These are phyloP conservation scores for Ceramica pisi DNA, from an alignment of 2,888 invertebrate species.

Conservation along the genomic window DNA sequence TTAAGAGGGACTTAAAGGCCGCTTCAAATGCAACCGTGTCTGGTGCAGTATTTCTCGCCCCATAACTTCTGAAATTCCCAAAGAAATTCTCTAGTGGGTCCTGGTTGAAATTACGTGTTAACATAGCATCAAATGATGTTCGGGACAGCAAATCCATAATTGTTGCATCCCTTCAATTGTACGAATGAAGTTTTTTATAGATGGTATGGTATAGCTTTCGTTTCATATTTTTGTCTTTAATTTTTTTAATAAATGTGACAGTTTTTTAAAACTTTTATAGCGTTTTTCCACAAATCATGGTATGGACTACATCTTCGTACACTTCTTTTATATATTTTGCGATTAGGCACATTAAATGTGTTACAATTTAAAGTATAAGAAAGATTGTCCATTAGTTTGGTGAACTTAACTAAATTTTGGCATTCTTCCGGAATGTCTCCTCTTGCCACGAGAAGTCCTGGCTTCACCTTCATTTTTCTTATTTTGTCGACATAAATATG, in stretches of 20 bases:
- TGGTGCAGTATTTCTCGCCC: conserved; percentile 57
- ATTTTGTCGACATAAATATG: conserved; percentile 9
- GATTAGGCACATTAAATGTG: conserved; percentile 11
- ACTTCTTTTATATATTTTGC: conserved; percentile 32
- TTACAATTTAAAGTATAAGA: conserved; percentile 24
- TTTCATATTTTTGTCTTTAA: conserved; percentile 15
- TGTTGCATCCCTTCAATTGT: too few species aligned
- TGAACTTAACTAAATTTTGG: conserved; percentile 9
- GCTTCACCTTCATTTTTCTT: conserved; percentile 16
- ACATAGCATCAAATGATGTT: conserved; percentile 25
- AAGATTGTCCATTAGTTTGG: conserved; percentile 15
- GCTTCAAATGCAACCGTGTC: conserved; percentile 60
- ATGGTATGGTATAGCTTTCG: neutral
- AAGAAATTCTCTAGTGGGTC: conserved; percentile 57
- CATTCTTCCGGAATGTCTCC: conserved; percentile 22
- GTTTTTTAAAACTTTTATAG: conserved; percentile 33
- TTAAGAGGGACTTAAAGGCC: conserved; percentile 58
- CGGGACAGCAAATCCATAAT: neutral
- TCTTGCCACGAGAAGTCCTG: conserved; percentile 25
- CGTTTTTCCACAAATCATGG: conserved; percentile 35
- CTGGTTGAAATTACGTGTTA: conserved; percentile 24
- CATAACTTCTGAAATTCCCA: conserved; percentile 64
- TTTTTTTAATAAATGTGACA: conserved; percentile 15
- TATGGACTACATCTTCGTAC: conserved; percentile 5
- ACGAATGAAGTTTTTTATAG: neutral